Percentiles rank a stretch among this genome's conserved stretches.
phyloP scores from a whole-genome alignment of 2,797 vertebrate genomes.

The Crax fasciolata region DNA sequence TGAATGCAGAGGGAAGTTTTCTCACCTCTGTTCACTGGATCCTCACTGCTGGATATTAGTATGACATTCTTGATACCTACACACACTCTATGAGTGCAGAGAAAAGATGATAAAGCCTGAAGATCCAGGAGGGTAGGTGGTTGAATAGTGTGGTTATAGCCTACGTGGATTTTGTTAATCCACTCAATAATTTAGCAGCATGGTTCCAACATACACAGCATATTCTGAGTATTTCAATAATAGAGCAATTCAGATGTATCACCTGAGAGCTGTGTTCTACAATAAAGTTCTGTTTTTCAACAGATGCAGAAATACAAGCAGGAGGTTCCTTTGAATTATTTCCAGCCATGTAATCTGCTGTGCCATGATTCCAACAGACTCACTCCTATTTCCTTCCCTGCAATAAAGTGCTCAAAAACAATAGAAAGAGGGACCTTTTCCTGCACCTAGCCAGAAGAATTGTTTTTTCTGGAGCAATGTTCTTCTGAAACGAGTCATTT shows the following conservation, averaged over 20 bases:
- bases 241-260: not conserved
- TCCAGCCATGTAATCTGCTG: not conserved
- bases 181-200: not conserved
- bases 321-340: not conserved
- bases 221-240: not conserved
- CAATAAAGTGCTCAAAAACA: not conserved
- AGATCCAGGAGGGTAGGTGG: not conserved
- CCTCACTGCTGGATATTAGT: not conserved
- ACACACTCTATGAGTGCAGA: not conserved
- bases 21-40: not conserved
- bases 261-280: not conserved
- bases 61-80: not conserved
- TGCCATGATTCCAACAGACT: not conserved
- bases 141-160: not conserved
- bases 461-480: not conserved
- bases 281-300: not conserved
- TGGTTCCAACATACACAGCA: not conserved
- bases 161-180: not conserved
- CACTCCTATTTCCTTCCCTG: not conserved
- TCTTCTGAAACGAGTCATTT: not conserved
- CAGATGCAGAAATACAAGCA: not conserved
- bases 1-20: not conserved
- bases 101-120: not conserved
- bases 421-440: not conserved
- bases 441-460: not conserved